A percentile compares a stretch with the other conserved stretches of the same genome.
phyloP scores from a whole-genome alignment of 2,113 vertebrate species.

The Meriones unguiculatus region DNA sequence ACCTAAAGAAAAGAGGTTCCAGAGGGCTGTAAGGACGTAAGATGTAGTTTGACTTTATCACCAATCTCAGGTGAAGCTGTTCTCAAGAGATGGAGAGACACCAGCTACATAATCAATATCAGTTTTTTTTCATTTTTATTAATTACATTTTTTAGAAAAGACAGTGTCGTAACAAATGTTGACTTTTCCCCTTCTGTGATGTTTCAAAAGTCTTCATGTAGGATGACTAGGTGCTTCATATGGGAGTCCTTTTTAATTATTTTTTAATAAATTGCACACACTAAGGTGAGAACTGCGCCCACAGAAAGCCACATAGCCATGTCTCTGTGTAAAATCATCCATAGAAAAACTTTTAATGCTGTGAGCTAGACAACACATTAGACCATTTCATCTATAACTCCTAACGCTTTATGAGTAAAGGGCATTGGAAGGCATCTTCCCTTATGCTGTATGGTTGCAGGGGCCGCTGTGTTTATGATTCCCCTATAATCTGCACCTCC shows the following conservation, averaged over 20 bases:
- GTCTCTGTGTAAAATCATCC: not conserved
- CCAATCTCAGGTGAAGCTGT: not conserved
- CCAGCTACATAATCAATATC: not conserved
- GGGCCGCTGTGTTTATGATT: not conserved
- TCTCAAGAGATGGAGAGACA: not conserved
- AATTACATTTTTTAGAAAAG: slow-evolving; percentile 26
- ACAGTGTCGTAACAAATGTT: not conserved
- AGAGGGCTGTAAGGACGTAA: not conserved
- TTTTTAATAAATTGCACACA: not conserved
- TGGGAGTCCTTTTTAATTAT: slow-evolving; percentile 32
- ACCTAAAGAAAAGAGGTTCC: not conserved
- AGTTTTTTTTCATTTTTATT: not conserved
- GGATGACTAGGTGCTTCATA: slow-evolving; percentile 19
- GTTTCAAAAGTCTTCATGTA: slow-evolving; percentile 29
- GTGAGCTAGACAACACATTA: not conserved
- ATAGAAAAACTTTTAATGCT: not conserved
- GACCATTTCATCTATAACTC: not conserved
- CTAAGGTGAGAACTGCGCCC: not conserved
- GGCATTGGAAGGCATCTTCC: not conserved
- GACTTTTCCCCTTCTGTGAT: not conserved
- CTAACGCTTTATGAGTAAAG: not conserved
- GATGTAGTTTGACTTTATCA: not conserved
- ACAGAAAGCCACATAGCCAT: not conserved
- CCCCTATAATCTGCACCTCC: not conserved
- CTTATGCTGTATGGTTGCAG: not conserved